Evolutionary conservation across 2,888 invertebrate genomes (phyloP), one percentile per base, ranked within the genome.

Genomic region (Strigamia maritima): DNA sequence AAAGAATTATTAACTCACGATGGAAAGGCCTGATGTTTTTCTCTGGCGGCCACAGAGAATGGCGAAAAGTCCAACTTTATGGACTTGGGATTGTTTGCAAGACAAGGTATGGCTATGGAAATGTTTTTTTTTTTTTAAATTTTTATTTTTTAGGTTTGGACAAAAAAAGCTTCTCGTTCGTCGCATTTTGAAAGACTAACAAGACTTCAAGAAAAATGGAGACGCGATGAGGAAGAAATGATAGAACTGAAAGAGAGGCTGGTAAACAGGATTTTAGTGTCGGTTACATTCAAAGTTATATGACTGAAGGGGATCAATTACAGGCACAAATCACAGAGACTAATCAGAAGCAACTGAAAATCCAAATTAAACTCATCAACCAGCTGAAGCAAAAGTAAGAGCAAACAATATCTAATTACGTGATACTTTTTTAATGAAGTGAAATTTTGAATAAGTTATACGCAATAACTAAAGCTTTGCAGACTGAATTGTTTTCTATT

Each of bases 341-440:
- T 28, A 70, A 70, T 70, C 26, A 70, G 14, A 24, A 26, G 70
- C 26, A 70, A n/a, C 70, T 70, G 28, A 70, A 26, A 70, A 12
- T 2, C 4, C 70, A 70, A 70, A 28, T 70, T 28, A 70, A 70
- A 70, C 70, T 70, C 70, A 70, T 70, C 28, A 70, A 70, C 70
- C 70, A 70, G 28, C 70, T 70, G 16, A 70, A 70, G 28, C 70
- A 70, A 28, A 70, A 70, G 70, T 70, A 26, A 28, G 70, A 12
- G 22, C 10, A 19, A 54, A 54, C 7, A 54, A 19, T 54, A n/a
- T 54, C 7, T 54, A 19, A n/a, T 54, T 44, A 44, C 8, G 6
- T 3, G 35, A 35, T 3, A 35, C 35, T 35, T 6, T 35, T 35
- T 35, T 6, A 10, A 35, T 35, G 35, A 35, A 35, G 6, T 35